Conservation (phyloP, 2,113 vertebrate genomes). For the Neopipo cinnamomea region DNA sequence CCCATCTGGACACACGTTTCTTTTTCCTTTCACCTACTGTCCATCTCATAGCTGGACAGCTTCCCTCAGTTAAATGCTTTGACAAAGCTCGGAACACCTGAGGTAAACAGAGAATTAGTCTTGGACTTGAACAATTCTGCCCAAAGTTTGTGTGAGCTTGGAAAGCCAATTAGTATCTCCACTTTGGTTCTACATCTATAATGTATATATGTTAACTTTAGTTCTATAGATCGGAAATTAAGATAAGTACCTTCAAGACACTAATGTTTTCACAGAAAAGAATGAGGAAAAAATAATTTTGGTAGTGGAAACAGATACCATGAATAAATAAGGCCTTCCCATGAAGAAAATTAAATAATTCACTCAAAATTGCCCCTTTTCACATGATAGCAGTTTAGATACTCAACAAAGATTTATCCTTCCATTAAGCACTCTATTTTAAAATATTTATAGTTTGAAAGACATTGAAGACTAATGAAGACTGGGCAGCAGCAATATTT, state of each 20-base stretch:
- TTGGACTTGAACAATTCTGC: background rate
- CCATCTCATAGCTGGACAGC: background rate
- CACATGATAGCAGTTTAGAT: background rate
- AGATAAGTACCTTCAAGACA: background rate
- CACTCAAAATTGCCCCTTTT: background rate
- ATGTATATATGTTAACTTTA: background rate
- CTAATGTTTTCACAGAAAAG: background rate
- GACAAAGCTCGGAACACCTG: background rate
- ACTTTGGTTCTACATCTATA: background rate
- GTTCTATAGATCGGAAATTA: background rate
- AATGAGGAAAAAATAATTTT: background rate
- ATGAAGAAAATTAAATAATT: background rate
- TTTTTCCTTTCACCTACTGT: background rate
- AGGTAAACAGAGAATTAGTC: background rate
- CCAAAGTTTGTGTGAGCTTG: background rate
- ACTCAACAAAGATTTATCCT: background rate
- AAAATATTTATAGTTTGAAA: background rate
- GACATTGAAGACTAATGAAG: background rate
- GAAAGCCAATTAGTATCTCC: background rate
- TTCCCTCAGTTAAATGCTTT: background rate
- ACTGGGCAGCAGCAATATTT: background rate
- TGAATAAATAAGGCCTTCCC: background rate
- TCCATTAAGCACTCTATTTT: background rate
- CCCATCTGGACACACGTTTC: background rate
- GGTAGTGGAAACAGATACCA: background rate